phyloP scores from a whole-genome alignment of 2,113 vertebrate species.

The Prunella fulvescens region DNA sequence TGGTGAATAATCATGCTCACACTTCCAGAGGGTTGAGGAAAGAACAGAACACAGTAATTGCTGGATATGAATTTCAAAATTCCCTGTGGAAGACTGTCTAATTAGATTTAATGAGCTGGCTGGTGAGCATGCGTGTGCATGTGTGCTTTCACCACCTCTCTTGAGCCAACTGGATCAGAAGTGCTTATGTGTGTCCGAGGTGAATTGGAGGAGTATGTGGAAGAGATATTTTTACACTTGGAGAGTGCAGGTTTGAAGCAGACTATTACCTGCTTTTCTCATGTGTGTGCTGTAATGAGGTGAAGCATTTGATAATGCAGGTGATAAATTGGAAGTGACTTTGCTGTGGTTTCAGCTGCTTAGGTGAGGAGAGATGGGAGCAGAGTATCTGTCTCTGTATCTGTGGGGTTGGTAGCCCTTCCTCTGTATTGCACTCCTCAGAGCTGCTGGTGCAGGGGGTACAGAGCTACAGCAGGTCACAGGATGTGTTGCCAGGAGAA shows the following conservation, averaged over 20 bases:
- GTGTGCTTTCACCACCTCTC: constrained; percentile 1
- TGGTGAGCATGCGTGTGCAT: background rate
- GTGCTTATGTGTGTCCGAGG: background rate
- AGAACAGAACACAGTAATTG: constrained; percentile 1
- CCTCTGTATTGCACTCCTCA: background rate
- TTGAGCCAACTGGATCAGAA: constrained; percentile 3
- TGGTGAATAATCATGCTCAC: background rate
- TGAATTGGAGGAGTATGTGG: background rate
- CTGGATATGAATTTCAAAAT: constrained; percentile 33
- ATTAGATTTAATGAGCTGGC: constrained; percentile 47
- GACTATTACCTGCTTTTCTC: background rate
- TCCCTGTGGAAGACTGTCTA: constrained; percentile 3
- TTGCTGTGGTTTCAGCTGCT: background rate
- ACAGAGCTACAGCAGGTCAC: background rate
- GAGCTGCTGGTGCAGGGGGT: background rate
- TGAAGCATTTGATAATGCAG: background rate
- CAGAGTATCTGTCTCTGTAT: background rate
- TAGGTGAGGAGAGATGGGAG: background rate
- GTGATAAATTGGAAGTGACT: background rate
- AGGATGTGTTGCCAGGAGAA: background rate
- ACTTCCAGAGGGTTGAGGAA: background rate
- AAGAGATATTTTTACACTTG: background rate
- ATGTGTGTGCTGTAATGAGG: background rate
- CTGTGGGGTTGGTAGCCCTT: background rate
- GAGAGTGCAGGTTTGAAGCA: background rate